Base-by-base conservation (phyloP, 37 sponge, comb jelly and placozoan genomes). In the Bolinopsis microptera region DNA sequence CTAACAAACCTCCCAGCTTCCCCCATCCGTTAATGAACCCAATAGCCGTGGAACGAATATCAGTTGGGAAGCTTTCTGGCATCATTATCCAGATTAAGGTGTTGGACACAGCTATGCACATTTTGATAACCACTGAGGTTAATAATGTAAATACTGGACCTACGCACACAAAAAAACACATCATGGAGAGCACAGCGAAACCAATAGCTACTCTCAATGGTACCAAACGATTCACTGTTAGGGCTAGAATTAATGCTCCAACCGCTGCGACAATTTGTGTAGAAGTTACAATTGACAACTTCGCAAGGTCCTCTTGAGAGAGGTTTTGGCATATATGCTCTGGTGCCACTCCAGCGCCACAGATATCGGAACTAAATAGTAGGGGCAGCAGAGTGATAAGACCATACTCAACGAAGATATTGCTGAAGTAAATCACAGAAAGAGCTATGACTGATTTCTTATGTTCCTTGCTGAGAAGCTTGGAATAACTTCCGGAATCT, bases 21-120 rank as follows among this genome's bases (percentile, higher is more conserved):
- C 28, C 83, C 83, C 83, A 80, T 3, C 83, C 38, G 83, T 80
- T 80, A 27, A 80, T 80, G 23, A 80, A 80, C 35, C 83, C 83
- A 2, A 80, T 33, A 35, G 83, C 83, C 31, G 83, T 80, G 38
- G 83, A 32, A 35, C 83, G 18, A 3, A 80, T 22, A 23, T 35
- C 22, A 23, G 83, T 80, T 35, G 83, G 38, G 38, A 27, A 80
- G 9, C 38, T 35, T 23, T 80, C 83, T 0, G 83, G 83, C 21
- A 36, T 32, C 13, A 80, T 80, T 24, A 80, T 80, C 38, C 36
- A 80, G 83, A 80, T 35, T 5, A 35, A 35, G 1, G 35, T 33
- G 23, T 80, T 80, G 83, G 35, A 3, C 2, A 38, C 35, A 5
- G 83, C 83, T 9, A 1, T 8, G 83, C 5, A 13, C 3, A 27